A percentile compares a stretch with the other conserved stretches of the same genome.
phyloP scores from a whole-genome alignment of 23 tunicate genomes.

The Oikopleura dioica region DNA sequence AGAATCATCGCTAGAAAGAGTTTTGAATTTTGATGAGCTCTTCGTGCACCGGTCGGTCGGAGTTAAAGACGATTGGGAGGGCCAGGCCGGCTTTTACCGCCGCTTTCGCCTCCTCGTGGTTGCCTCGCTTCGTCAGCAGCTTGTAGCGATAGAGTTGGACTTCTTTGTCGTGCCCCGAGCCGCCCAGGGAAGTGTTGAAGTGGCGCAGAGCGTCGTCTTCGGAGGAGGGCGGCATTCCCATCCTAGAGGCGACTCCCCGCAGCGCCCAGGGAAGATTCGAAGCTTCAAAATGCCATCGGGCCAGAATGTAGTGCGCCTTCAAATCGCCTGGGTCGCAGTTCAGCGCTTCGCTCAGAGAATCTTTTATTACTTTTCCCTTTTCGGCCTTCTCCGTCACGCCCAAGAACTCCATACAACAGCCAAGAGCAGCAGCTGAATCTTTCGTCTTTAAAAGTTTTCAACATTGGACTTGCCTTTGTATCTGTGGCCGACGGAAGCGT shows the following conservation, averaged over 20 bases:
- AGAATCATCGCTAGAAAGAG: not conserved
- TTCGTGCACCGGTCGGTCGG: not conserved
- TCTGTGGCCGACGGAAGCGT: not conserved
- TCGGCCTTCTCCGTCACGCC: not conserved
- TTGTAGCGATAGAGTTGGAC: not conserved
- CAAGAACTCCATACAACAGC: constrained; percentile 7
- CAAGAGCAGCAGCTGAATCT: constrained; percentile 10
- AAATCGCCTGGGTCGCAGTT: not conserved
- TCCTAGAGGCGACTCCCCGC: not conserved
- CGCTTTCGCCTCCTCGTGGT: not conserved
- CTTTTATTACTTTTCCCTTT: not conserved
- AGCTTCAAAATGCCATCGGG: not conserved
- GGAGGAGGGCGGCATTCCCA: constrained; percentile 3
- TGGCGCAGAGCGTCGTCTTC: constrained; percentile 4
- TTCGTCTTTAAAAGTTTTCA: not conserved
- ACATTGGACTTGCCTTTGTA: not conserved
- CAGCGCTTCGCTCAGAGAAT: not conserved
- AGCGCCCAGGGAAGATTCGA: constrained; percentile 4
- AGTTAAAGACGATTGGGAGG: not conserved
- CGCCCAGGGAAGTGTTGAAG: not conserved
- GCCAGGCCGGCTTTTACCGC: not conserved
- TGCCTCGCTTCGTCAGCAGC: not conserved
- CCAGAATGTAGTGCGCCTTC: not conserved
- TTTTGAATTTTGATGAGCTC: not conserved
- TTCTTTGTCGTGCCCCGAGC: constrained; percentile 5